Conservation (phyloP, 1,140 invertebrate genomes). For the Papilio helenus region DNA sequence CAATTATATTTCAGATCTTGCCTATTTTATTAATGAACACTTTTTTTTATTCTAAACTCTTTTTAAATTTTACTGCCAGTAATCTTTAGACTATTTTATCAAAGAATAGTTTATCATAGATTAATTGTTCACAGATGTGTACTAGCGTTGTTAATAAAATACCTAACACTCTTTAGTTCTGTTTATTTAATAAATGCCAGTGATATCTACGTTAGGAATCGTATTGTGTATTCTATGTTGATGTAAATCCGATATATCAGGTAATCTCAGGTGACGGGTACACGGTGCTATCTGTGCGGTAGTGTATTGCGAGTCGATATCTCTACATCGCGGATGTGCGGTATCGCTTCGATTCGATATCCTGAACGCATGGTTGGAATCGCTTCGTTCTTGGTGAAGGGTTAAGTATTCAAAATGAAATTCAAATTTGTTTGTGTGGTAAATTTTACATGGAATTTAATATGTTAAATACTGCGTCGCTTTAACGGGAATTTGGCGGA, state of each 20-base stretch:
- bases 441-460: neutral
- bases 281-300: neutral
- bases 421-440: constrained; percentile 16
- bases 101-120: neutral
- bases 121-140: neutral
- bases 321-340: constrained; percentile 21
- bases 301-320: constrained; percentile 11
- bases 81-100: neutral
- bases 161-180: neutral
- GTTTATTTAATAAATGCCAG: neutral
- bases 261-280: constrained; percentile 3
- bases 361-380: neutral
- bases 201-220: neutral
- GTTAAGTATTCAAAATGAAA: neutral
- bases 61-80: neutral
- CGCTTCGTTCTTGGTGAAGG: neutral
- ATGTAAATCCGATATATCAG: constrained; percentile 22
- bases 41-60: no score
- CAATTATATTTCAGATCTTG: no score
- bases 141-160: neutral
- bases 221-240: constrained; percentile 17
- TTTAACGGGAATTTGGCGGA: neutral
- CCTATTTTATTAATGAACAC: no score
- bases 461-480: neutral
- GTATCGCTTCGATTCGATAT: constrained; percentile 23